These are phyloP conservation scores for Iguana delicatissima DNA, from an alignment of 2,797 vertebrate species.

Conservation along the genomic window DNA sequence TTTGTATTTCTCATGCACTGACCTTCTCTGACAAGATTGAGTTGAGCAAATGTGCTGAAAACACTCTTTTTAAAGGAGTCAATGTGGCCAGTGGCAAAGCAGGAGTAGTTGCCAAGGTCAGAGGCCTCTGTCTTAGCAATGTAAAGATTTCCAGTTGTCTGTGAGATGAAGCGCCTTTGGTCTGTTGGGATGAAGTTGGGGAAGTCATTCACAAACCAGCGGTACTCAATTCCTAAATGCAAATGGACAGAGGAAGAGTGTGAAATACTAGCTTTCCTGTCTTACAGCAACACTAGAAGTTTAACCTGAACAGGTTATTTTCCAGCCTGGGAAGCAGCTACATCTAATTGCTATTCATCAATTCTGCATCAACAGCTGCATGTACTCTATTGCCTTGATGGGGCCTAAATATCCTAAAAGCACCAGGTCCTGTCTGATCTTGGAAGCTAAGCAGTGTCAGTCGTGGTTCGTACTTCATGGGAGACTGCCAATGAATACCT, in stretches of 20 bases:
- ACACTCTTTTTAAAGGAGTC: slow-evolving; percentile 95
- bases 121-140: slow-evolving; percentile 89
- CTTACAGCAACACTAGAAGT: not conserved
- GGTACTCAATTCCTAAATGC: slow-evolving; percentile 89
- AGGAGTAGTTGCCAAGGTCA: slow-evolving; percentile 92
- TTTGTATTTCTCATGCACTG: slow-evolving; percentile 29
- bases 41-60: slow-evolving; percentile 92
- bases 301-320: not conserved
- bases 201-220: slow-evolving; percentile 96
- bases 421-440: too few relatives aligned
- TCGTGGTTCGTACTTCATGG: too few relatives aligned
- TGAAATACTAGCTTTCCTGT: not conserved
- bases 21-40: slow-evolving; percentile 91
- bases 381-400: not conserved
- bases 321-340: not conserved
- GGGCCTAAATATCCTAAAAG: too few relatives aligned
- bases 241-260: not conserved
- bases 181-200: slow-evolving; percentile 91
- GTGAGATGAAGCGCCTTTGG: slow-evolving; percentile 91
- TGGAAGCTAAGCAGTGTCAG: too few relatives aligned
- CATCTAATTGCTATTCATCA: not conserved
- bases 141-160: slow-evolving; percentile 94
- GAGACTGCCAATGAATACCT: too few relatives aligned
- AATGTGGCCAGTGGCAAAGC: slow-evolving; percentile 94
- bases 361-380: rapidly evolving